Evolutionary conservation across 2,797 vertebrate species (phyloP), one percentile per base, ranked within the genome.

Genomic region (Eospalax fontanierii): DNA sequence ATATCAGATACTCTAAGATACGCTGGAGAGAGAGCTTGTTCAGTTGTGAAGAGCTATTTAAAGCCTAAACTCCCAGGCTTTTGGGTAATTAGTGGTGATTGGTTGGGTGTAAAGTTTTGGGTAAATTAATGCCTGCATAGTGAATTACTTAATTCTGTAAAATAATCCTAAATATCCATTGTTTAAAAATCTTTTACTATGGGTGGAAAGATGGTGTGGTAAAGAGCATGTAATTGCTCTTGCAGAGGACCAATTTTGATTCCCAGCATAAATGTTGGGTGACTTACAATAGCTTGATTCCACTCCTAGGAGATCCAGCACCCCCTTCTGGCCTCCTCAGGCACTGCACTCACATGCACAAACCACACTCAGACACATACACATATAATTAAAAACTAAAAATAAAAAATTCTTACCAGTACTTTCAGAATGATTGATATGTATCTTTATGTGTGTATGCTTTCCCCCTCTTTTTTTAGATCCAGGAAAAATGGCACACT

Each of bases 401-500:
- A 50, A 50, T 50, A 50, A 50, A 50, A 50, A 50, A 50, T 50
- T 85, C 66, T 50, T 85, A 59, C 19, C 19, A 57, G 35, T 9
- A 85, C 26, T 85, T 59, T 71, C 83, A 86, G 83, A 86, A 71
- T 59, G 35, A 73, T 57, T 61, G n/a, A 46, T 76, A 50, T 50
- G 46, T 50, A 50, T 11, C 46, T 50, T 50, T 50, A 6, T n/a
- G 14, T 88, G 28, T n/a, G 46, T 28, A 65, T 14, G 94, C 57
- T 28, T 28, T 87, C 96, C 86, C 40, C 21, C 87, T 26, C 38
- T 24, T 81, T 95, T 95, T 91, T 96, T 94, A 99, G 99, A 96
- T 99, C 99, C 33, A 96, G 98, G 95, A 98, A 98, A 92, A 98
- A 97, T 33, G 99, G 99, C 86, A 98, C 98, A 95, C 98, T 99